Conservation (phyloP, 2,888 invertebrate species). For the Colostygia pectinataria region DNA sequence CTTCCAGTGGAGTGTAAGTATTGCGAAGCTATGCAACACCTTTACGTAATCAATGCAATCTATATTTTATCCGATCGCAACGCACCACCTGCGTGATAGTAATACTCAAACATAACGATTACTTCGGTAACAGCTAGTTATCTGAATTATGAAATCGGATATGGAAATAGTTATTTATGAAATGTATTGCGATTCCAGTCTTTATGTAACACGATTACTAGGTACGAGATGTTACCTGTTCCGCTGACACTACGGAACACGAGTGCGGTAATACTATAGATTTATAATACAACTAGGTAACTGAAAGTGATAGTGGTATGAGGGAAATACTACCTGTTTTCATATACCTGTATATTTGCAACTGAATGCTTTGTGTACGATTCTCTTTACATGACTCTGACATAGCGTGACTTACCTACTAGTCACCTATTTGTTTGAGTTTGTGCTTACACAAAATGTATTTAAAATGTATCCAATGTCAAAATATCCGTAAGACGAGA, state of each 20-base stretch:
- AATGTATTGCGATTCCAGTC: constrained; percentile 40
- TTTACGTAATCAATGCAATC: constrained; percentile 43
- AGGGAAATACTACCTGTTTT: constrained; percentile 21
- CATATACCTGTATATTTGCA: constrained; percentile 8
- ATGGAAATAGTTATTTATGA: constrained; percentile 44
- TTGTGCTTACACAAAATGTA: too few species aligned
- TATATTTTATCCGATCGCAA: constrained; percentile 38
- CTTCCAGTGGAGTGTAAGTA: constrained; percentile 86
- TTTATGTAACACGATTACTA: constrained; percentile 42
- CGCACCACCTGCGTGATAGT: constrained; percentile 40
- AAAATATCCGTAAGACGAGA: too few species aligned
- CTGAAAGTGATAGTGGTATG: constrained; percentile 31
- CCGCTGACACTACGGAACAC: constrained; percentile 26
- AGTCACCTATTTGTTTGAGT: too few species aligned
- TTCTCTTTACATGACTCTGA: constrained; percentile 9
- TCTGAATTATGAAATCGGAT: constrained; percentile 48
- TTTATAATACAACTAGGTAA: constrained; percentile 28
- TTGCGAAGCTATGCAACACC: constrained; percentile 32
- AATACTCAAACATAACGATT: constrained; percentile 40
- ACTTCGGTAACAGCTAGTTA: constrained; percentile 45
- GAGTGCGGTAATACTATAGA: constrained; percentile 27
- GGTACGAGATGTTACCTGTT: constrained; percentile 22
- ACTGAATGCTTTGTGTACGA: constrained; percentile 9
- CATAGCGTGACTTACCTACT: too few species aligned
- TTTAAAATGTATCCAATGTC: too few species aligned